Evolutionary conservation across 2,113 vertebrate species (phyloP).

Genomic region (Malurus elegans): DNA sequence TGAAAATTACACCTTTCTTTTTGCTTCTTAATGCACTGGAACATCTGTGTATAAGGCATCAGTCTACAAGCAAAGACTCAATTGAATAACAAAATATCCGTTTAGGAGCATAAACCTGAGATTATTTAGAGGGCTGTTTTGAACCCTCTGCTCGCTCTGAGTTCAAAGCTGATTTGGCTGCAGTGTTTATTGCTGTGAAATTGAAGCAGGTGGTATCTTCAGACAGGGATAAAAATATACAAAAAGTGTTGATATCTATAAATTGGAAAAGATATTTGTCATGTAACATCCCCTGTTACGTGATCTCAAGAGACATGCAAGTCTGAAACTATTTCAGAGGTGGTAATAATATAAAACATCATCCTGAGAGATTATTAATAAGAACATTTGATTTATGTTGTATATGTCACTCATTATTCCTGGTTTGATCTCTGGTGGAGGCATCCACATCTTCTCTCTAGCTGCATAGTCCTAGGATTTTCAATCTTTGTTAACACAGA

Average conservation of each 20-base stretch:
- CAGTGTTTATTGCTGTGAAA: neutral
- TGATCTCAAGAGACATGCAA: neutral
- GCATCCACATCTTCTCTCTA: neutral
- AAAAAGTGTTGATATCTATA: neutral
- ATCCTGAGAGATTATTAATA: neutral
- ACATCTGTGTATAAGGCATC: neutral
- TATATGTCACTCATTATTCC: neutral
- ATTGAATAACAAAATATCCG: neutral
- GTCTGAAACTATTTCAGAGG: neutral
- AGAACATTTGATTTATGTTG: neutral
- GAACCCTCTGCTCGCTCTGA: neutral
- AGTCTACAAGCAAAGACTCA: neutral
- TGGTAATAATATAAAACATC: neutral
- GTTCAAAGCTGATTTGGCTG: neutral
- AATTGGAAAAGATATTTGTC: neutral
- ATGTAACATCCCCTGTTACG: neutral
- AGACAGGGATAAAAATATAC: neutral
- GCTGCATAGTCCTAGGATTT: neutral
- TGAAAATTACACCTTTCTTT: neutral
- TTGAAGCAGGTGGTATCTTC: neutral
- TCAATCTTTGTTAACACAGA: neutral
- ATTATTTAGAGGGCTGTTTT: neutral
- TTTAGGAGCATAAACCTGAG: neutral
- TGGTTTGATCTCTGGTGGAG: neutral
- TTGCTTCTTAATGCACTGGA: neutral